phyloP scores from a whole-genome alignment of 2,888 invertebrate genomes.

The Arenicola marina region DNA sequence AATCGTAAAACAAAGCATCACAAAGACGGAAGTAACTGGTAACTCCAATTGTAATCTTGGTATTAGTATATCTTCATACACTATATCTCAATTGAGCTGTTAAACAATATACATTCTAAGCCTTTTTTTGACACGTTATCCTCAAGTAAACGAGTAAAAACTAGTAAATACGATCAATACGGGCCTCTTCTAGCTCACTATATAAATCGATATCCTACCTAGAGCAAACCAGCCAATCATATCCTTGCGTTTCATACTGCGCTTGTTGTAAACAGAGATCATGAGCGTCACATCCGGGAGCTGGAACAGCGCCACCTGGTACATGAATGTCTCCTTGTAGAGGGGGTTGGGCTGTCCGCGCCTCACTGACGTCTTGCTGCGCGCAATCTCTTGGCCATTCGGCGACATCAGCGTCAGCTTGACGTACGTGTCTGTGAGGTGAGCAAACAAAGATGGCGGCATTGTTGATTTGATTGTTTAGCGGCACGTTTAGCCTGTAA shows the following conservation, averaged over 20 bases:
- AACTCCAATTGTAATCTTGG: background rate
- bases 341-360: constrained; percentile 93
- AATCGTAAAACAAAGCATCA: background rate
- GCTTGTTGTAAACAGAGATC: constrained; percentile 89
- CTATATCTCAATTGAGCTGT: too few species aligned
- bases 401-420: constrained; percentile 89
- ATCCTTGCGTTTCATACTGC: constrained; percentile 91
- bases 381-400: constrained; percentile 88
- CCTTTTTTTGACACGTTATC: too few species aligned
- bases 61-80: background rate
- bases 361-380: constrained; percentile 88
- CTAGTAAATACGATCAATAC: background rate
- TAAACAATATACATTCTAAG: too few species aligned
- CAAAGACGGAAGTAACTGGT: too few species aligned
- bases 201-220: constrained; percentile 64
- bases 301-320: constrained; percentile 92
- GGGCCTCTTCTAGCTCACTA: background rate
- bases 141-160: too few species aligned
- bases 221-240: constrained; percentile 97
- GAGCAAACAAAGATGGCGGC: too few species aligned
- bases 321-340: constrained; percentile 94
- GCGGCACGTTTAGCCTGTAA: too few species aligned
- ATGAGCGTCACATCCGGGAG: constrained; percentile 91
- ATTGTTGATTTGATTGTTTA: too few species aligned
- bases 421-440: constrained; percentile 80